phyloP scores from a whole-genome alignment of 2,888 invertebrate genomes.

The Polietes domitor region DNA sequence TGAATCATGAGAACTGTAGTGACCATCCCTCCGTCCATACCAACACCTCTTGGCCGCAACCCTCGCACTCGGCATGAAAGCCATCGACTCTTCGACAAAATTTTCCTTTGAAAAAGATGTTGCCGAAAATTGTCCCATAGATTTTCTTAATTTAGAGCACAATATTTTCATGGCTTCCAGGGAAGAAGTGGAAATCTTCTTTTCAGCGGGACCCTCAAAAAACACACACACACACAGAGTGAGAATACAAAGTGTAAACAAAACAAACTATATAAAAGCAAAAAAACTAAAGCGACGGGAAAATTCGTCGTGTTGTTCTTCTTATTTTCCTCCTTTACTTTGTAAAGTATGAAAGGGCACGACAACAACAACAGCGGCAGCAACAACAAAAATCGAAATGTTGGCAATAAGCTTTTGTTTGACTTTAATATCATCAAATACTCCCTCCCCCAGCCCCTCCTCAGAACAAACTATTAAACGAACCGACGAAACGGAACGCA shows the following conservation, averaged over 20 bases:
- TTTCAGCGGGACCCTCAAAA: neutral
- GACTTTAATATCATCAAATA: constrained; percentile 49
- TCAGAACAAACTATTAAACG: neutral
- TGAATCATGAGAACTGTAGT: no score
- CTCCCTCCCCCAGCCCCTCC: neutral
- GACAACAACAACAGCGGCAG: no score
- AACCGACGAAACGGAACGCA: neutral
- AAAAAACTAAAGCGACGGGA: neutral
- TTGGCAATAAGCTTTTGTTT: constrained; percentile 57
- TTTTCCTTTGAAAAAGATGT: constrained; percentile 31
- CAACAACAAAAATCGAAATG: constrained; percentile 14
- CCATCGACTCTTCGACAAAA: neutral
- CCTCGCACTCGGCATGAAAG: neutral
- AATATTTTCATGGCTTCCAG: constrained; percentile 29
- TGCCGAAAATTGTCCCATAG: constrained; percentile 17
- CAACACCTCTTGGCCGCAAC: neutral
- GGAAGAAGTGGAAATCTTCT: neutral
- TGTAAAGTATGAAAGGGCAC: neutral
- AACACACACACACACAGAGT: neutral
- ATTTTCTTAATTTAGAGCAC: constrained; percentile 36
- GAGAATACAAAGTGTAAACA: constrained; percentile 41
- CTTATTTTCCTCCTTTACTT: constrained; percentile 49
- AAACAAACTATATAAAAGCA: constrained; percentile 29
- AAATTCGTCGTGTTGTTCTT: neutral
- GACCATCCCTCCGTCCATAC: no score